A percentile compares a stretch with the other conserved stretches of the same genome.
These are phyloP conservation scores for Hydropsyche betteni DNA, from an alignment of 2,888 invertebrate species.

Conservation along the genomic window DNA sequence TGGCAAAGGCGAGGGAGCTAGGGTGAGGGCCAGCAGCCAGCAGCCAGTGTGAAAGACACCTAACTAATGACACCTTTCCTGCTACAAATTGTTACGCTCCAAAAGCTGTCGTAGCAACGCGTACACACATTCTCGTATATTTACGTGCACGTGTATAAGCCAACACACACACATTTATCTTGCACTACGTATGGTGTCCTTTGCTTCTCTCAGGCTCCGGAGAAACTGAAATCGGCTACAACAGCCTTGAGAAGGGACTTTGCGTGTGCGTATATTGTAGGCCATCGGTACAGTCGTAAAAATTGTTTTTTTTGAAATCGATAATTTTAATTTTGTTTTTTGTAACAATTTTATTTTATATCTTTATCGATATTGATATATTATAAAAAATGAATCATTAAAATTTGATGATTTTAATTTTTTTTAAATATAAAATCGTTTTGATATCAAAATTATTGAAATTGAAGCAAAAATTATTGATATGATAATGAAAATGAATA, in stretches of 20 bases:
- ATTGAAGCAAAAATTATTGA: neutral
- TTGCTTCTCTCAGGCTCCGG: neutral
- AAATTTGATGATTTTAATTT: neutral
- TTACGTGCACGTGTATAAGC: neutral
- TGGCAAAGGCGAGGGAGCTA: conserved; percentile 15
- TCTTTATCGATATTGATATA: neutral
- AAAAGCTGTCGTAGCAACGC: conserved; percentile 46
- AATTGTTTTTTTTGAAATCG: no score
- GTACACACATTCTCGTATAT: conserved; percentile 22
- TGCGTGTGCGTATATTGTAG: neutral
- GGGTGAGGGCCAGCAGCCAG: conserved; percentile 47
- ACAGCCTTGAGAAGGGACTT: neutral
- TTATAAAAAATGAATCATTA: neutral
- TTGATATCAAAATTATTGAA: neutral
- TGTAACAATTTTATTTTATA: neutral
- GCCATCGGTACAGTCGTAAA: no score
- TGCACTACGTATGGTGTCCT: neutral
- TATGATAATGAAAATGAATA: no score
- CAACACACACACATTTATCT: neutral
- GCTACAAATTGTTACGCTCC: conserved; percentile 57
- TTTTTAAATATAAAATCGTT: neutral
- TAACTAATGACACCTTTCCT: conserved; percentile 62
- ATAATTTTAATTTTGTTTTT: no score
- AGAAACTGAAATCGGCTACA: neutral
- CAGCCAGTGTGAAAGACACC: conserved; percentile 61